Conservation (phyloP, 2,888 invertebrate genomes). For the Eupithecia inturbata region DNA sequence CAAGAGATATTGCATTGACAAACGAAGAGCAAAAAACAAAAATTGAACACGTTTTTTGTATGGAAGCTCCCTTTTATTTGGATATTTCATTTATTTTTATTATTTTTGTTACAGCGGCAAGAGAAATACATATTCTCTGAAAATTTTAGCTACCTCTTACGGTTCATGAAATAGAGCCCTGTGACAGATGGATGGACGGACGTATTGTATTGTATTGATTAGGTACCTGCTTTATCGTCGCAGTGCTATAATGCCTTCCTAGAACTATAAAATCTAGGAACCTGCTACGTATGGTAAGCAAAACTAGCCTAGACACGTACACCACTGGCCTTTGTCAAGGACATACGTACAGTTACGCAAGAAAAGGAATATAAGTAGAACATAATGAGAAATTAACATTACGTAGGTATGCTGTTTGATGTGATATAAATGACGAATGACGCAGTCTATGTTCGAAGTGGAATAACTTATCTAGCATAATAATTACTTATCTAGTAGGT, state of each 20-base stretch:
- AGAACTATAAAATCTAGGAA: neutral
- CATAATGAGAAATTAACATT: neutral
- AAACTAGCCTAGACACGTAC: neutral
- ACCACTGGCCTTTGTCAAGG: neutral
- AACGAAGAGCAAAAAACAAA: too few species aligned
- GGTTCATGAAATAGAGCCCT: too few species aligned
- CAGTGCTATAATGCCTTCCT: neutral
- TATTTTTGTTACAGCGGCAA: too few species aligned
- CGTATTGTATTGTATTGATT: neutral
- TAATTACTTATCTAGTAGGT: too few species aligned
- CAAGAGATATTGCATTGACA: too few species aligned
- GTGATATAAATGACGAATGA: conserved; percentile 9
- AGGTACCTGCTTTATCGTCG: neutral
- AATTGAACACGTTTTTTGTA: too few species aligned
- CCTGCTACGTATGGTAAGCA: neutral
- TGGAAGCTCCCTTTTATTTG: too few species aligned
- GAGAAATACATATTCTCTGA: too few species aligned
- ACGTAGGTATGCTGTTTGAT: neutral
- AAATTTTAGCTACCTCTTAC: too few species aligned
- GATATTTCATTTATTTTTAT: too few species aligned
- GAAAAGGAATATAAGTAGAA: neutral
- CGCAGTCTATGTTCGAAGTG: neutral
- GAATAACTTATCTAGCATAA: neutral
- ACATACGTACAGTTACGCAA: neutral
- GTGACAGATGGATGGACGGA: too few species aligned